A percentile compares a stretch with the other conserved stretches of the same genome.
phyloP scores from a whole-genome alignment of 2,888 invertebrate species.

The Pemphredon lugubris region DNA sequence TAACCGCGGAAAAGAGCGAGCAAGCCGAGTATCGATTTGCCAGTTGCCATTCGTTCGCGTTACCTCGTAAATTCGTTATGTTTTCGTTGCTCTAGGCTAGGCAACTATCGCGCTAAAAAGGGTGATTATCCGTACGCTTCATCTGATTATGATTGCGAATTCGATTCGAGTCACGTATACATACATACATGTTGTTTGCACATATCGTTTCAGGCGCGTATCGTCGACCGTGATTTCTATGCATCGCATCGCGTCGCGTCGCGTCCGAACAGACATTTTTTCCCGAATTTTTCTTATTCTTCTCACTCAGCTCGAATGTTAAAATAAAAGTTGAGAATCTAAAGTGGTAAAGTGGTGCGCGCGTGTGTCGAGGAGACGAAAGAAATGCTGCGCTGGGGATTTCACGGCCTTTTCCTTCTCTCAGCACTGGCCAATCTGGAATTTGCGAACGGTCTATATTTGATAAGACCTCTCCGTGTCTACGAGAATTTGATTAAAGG shows the following conservation, averaged over 20 bases:
- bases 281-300: too few species aligned
- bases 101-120: conserved; percentile 38
- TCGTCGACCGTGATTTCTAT: too few species aligned
- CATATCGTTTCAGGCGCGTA: too few species aligned
- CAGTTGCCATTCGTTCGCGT: conserved; percentile 7
- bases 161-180: too few species aligned
- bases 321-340: too few species aligned
- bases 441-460: conserved; percentile 9
- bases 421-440: background rate
- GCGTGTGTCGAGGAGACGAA: background rate
- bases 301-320: too few species aligned
- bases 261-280: too few species aligned
- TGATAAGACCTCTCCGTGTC: conserved; percentile 67
- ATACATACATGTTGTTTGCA: too few species aligned
- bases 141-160: too few species aligned
- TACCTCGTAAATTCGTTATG: conserved; percentile 27
- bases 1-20: background rate
- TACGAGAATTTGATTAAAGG: conserved; percentile 70
- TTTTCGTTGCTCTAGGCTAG: conserved; percentile 17
- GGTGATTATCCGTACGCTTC: conserved; percentile 5
- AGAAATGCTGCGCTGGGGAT: background rate
- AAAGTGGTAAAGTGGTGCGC: too few species aligned
- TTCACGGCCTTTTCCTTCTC: background rate
- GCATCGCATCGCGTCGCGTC: too few species aligned
- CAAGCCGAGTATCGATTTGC: accelerated